Base-by-base conservation (phyloP, 2,797 vertebrate genomes). In the Phrynocephalus vlangalii region DNA sequence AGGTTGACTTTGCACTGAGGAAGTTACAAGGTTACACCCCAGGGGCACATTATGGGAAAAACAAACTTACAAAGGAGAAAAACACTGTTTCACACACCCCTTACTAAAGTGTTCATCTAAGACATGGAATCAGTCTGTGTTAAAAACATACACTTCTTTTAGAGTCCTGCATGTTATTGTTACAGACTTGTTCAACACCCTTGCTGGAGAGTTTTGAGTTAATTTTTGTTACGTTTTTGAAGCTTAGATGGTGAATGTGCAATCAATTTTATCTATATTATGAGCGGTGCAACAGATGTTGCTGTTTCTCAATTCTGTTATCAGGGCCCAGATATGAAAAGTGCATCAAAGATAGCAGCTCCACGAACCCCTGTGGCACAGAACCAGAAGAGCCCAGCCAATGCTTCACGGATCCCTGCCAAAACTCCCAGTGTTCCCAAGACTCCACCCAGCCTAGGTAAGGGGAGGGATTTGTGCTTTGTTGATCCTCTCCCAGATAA, bases 381-480 rank as follows among this genome's bases (percentile, higher is more conserved):
- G 28, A 95, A 97, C 88, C 97, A 96, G 93, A 97, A 96, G 90
- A 97, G 95, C 90, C 95, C 97, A 0, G 95, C 92, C 87, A 97
- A 97, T 0, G 97, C 96, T 92, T 97, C 97, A 28, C 98, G 98
- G 94, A 97, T 98, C 77, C 96, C 98, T 5, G 97, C 96, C n/a
- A 98, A 98, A 97, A 96, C 97, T 28, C 96, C 97, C 8, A 96
- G 97, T 8, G 75, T 95, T 90, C 97, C 97, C 68, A 97, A 97
- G 95, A 97, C 97, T 13, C 96, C 98, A 2, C 97, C 97, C 0
- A 94, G 96, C 94, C 96, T 96, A 2, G 96, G 97, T 98, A 95
- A 89, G 93, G 89, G 85, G 78, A 6, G 63, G 60, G 60, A 2
- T 63, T 63, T 63, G 18, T 63, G 15, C 0, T 22, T 70, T 63